These are phyloP conservation scores for Colaptes auratus DNA, from an alignment of 2,113 vertebrate genomes.

Conservation along the genomic window DNA sequence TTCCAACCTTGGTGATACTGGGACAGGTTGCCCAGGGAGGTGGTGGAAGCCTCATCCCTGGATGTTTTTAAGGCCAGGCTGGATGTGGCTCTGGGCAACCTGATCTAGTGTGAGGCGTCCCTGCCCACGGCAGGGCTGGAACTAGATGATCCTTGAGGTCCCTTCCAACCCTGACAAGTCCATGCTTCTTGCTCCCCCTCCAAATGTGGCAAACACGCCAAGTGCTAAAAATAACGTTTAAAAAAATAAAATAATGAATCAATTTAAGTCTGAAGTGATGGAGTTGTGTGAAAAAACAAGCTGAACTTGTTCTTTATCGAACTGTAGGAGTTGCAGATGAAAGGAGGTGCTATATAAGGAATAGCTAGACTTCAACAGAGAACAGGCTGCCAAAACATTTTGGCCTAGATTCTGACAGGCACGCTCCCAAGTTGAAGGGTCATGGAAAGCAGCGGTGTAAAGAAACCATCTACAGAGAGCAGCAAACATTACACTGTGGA, in stretches of 20 bases:
- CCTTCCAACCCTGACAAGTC: too few relatives aligned
- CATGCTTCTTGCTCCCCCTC: neutral
- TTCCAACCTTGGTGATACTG: too few relatives aligned
- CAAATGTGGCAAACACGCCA: neutral
- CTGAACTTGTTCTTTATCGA: constrained; percentile 60
- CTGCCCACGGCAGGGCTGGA: too few relatives aligned
- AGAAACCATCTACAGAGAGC: constrained; percentile 41
- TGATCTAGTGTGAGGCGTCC: too few relatives aligned
- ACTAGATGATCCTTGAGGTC: too few relatives aligned
- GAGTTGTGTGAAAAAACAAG: constrained; percentile 53
- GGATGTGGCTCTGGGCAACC: too few relatives aligned
- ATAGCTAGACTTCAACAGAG: constrained; percentile 61
- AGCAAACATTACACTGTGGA: constrained; percentile 15
- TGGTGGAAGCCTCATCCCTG: too few relatives aligned
- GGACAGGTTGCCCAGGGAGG: too few relatives aligned
- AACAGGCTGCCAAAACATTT: constrained; percentile 58
- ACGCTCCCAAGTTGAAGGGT: constrained; percentile 66
- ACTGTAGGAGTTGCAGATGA: constrained; percentile 61
- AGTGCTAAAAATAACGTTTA: neutral
- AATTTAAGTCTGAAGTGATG: neutral
- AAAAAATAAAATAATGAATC: neutral
- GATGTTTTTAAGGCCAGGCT: too few relatives aligned
- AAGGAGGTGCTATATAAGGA: constrained; percentile 68
- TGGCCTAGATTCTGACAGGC: constrained; percentile 67
- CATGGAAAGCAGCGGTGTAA: constrained; percentile 55